Evolutionary conservation across 2,113 vertebrate genomes (phyloP).

Genomic region (Acanthisitta chloris): DNA sequence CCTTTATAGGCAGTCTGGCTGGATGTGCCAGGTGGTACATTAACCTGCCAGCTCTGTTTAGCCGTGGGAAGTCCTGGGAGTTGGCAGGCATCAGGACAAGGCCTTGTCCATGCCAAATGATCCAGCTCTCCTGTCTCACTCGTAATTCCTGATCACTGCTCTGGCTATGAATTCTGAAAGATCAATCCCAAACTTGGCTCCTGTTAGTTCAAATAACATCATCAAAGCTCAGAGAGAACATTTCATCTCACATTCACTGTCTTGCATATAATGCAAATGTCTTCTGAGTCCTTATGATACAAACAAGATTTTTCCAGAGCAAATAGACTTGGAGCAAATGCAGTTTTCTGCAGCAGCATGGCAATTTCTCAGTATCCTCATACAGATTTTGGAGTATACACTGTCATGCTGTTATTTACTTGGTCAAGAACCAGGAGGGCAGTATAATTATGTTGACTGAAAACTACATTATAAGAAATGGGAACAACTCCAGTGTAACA

Average conservation of each 20-base stretch:
- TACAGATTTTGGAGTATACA: background rate
- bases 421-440: background rate
- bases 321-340: background rate
- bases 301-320: background rate
- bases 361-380: background rate
- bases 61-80: background rate
- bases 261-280: background rate
- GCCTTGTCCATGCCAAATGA: background rate
- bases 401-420: background rate
- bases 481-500: background rate
- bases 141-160: background rate
- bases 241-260: background rate
- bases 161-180: background rate
- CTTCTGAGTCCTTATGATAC: background rate
- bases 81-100: background rate
- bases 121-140: background rate
- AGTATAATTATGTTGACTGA: background rate
- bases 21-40: background rate
- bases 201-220: background rate
- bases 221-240: background rate
- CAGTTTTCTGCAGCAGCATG: background rate
- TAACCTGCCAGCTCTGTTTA: background rate
- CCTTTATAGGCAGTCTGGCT: background rate
- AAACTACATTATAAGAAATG: background rate
- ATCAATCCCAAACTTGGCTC: background rate